A percentile compares a stretch with the other conserved stretches of the same genome.
Conservation (phyloP, 2,888 invertebrate species). For the Achlya flavicornis region DNA sequence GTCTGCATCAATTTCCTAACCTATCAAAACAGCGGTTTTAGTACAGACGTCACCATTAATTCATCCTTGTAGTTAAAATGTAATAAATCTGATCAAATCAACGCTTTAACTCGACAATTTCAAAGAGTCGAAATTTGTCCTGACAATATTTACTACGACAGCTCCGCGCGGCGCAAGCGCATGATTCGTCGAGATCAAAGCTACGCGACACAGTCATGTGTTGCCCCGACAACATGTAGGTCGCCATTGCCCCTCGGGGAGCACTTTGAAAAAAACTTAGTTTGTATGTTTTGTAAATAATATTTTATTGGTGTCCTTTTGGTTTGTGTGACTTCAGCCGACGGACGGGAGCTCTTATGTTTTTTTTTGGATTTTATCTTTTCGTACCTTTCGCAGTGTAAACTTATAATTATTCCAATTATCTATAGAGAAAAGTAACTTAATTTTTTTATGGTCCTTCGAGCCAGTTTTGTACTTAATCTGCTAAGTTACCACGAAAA, state of each 20-base stretch:
- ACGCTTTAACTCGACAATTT: conserved; percentile 62
- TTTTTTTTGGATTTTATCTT: conserved; percentile 30
- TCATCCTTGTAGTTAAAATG: conserved; percentile 52
- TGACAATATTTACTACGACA: conserved; percentile 76
- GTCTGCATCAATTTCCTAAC: conserved; percentile 33
- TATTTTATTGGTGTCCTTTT: conserved; percentile 63
- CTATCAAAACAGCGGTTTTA: conserved; percentile 51
- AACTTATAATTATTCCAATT: not conserved
- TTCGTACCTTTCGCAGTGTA: not conserved
- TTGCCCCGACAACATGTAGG: conserved; percentile 62
- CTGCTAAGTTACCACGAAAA: too few relatives aligned
- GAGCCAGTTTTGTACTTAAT: not conserved
- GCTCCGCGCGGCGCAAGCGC: conserved; percentile 41
- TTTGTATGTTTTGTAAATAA: conserved; percentile 77
- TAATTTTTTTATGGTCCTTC: not conserved
- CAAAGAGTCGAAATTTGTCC: conserved; percentile 80
- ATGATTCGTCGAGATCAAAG: conserved; percentile 61
- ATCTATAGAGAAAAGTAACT: not conserved
- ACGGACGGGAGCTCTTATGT: conserved; percentile 33
- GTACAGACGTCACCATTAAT: conserved; percentile 39
- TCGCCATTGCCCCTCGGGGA: conserved; percentile 68
- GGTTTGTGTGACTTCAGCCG: conserved; percentile 18
- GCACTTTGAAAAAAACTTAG: conserved; percentile 61
- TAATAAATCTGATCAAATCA: conserved; percentile 73
- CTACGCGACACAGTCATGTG: conserved; percentile 53